These are phyloP conservation scores for Adelphocoris suturalis DNA, from an alignment of 2,888 invertebrate genomes.

Conservation along the genomic window DNA sequence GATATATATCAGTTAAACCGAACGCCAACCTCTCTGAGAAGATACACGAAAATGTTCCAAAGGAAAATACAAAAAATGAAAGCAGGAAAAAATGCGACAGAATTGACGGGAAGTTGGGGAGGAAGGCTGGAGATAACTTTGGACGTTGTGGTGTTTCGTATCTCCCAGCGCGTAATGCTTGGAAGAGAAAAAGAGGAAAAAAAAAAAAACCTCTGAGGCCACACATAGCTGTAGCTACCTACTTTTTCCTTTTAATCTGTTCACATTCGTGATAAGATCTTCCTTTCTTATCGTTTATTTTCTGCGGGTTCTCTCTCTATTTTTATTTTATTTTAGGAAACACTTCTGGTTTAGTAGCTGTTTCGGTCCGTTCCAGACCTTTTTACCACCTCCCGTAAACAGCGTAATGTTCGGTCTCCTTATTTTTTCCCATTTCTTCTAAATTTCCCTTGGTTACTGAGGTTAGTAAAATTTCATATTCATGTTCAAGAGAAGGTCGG, in stretches of 20 bases:
- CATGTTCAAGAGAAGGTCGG: not conserved
- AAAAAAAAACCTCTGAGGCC: not conserved
- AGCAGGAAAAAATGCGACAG: not conserved
- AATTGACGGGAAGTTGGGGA: constrained; percentile 1
- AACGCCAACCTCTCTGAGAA: no score
- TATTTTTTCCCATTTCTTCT: not conserved
- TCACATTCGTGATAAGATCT: constrained; percentile 13
- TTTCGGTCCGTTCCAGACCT: not conserved
- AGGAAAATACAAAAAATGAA: not conserved
- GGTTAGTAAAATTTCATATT: not conserved
- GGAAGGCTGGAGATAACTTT: not conserved
- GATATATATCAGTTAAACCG: no score
- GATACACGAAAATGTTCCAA: not conserved
- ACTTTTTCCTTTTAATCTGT: constrained; percentile 26
- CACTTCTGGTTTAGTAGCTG: constrained; percentile 21
- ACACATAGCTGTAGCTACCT: not conserved
- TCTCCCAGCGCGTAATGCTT: not conserved
- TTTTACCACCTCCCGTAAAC: not conserved
- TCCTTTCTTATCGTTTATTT: constrained; percentile 14
- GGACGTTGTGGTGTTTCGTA: not conserved
- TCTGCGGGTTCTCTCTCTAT: constrained; percentile 20
- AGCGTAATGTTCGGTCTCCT: not conserved
- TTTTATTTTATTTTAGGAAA: not conserved
- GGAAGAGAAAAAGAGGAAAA: not conserved
- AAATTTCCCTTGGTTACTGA: not conserved